A percentile compares a stretch with the other conserved stretches of the same genome.
These are phyloP conservation scores for Ochotona princeps DNA, from an alignment of 2,113 vertebrate species.

Conservation along the genomic window DNA sequence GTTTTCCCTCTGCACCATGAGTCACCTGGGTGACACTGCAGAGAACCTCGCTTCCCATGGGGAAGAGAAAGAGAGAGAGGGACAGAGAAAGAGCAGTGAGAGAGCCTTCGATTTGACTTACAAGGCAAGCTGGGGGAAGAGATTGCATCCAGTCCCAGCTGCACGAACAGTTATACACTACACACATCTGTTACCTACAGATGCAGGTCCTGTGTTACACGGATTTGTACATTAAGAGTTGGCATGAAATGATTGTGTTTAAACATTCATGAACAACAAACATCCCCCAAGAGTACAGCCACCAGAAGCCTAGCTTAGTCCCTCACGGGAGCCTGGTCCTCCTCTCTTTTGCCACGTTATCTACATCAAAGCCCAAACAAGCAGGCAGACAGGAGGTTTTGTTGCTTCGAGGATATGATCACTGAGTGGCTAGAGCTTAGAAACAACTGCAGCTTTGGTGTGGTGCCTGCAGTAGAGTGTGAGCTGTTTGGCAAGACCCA, in stretches of 20 bases:
- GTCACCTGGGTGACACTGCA: conserved; percentile 61
- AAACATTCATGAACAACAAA: conserved; percentile 65
- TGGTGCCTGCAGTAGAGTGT: not conserved
- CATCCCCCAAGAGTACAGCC: not conserved
- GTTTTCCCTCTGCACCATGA: conserved; percentile 36
- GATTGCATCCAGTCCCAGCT: not conserved
- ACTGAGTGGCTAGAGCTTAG: not conserved
- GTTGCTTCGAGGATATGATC: not conserved
- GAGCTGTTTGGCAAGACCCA: not conserved
- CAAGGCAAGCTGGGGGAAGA: conserved; percentile 41
- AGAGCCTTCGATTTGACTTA: conserved; percentile 66
- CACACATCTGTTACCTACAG: not conserved
- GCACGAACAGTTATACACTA: not conserved
- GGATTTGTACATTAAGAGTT: conserved; percentile 50
- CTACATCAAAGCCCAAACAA: not conserved
- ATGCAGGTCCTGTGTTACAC: conserved; percentile 4
- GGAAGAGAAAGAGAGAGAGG: not conserved
- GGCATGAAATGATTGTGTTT: conserved; percentile 37
- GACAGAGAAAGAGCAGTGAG: not conserved
- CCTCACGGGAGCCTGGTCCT: not conserved
- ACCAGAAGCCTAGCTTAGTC: not conserved
- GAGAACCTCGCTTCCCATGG: conserved; percentile 23
- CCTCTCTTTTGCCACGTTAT: not conserved
- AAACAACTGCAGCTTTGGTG: not conserved
- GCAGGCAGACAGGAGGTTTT: not conserved